These are phyloP conservation scores for Chironomus riparius DNA, from an alignment of 2,888 invertebrate species.

Conservation along the genomic window DNA sequence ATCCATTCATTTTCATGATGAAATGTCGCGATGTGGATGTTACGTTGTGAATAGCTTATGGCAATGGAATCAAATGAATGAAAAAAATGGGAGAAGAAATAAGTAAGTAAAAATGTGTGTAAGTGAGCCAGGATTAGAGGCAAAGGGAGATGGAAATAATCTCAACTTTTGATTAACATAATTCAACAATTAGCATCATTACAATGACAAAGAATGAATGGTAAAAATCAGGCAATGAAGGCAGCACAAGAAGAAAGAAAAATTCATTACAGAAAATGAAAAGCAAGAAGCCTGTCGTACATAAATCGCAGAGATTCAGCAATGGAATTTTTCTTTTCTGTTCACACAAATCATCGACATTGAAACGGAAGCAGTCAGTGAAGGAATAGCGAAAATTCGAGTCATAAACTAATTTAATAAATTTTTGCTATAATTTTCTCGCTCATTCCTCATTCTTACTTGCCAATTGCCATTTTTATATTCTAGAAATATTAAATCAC, in stretches of 20 bases:
- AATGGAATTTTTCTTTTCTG: not conserved
- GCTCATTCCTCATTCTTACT: not conserved
- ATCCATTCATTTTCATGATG: not conserved
- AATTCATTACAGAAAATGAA: no score
- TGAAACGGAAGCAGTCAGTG: not conserved
- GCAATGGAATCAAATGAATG: not conserved
- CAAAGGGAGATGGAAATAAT: not conserved
- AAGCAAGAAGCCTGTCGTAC: no score
- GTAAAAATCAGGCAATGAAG: no score
- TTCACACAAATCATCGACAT: conserved; percentile 10
- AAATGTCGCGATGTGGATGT: not conserved
- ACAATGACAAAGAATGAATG: not conserved
- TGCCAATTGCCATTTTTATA: no score
- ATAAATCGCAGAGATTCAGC: no score
- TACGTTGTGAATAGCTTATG: not conserved
- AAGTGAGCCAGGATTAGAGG: no score
- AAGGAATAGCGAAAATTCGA: not conserved
- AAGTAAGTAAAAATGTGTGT: not conserved
- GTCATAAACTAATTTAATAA: conserved; percentile 24
- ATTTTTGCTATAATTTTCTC: conserved; percentile 3
- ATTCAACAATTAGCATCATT: conserved; percentile 20
- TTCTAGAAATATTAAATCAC: no score
- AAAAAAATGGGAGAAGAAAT: not conserved
- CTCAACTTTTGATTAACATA: conserved; percentile 24
- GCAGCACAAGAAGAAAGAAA: no score